These are phyloP conservation scores for Drosophila mayri DNA, from an alignment of 1,140 invertebrate genomes.

Conservation along the genomic window DNA sequence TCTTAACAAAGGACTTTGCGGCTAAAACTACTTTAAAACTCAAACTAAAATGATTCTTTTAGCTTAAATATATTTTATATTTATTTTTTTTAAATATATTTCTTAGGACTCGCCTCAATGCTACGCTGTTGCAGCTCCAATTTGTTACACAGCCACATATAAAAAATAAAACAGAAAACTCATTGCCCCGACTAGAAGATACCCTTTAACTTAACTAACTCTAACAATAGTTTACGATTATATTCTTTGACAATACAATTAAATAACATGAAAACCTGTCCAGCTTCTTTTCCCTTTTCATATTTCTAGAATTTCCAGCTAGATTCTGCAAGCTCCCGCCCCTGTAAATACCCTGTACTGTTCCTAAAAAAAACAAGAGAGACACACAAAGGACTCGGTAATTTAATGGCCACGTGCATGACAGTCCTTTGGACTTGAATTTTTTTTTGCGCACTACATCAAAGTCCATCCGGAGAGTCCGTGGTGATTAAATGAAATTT, in stretches of 20 bases:
- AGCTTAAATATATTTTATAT: not conserved
- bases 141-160: constrained; percentile 12
- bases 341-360: not conserved
- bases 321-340: no score
- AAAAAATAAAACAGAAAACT: not conserved
- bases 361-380: constrained; percentile 10
- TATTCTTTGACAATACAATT: not conserved
- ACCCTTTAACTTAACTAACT: not conserved
- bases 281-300: not conserved
- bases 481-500: constrained; percentile 79
- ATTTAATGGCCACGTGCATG: constrained; percentile 67
- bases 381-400: constrained; percentile 14
- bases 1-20: not conserved
- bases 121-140: constrained; percentile 25
- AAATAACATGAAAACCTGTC: not conserved
- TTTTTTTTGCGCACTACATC: constrained; percentile 64
- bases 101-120: constrained; percentile 15
- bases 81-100: not conserved
- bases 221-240: not conserved
- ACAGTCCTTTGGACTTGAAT: constrained; percentile 60
- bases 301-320: not conserved
- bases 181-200: not conserved
- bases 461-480: constrained; percentile 50
- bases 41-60: not conserved
- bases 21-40: not conserved